Evolutionary conservation across 2,113 vertebrate genomes (phyloP), one percentile per base, ranked within the genome.

Genomic region (Geococcyx californianus): DNA sequence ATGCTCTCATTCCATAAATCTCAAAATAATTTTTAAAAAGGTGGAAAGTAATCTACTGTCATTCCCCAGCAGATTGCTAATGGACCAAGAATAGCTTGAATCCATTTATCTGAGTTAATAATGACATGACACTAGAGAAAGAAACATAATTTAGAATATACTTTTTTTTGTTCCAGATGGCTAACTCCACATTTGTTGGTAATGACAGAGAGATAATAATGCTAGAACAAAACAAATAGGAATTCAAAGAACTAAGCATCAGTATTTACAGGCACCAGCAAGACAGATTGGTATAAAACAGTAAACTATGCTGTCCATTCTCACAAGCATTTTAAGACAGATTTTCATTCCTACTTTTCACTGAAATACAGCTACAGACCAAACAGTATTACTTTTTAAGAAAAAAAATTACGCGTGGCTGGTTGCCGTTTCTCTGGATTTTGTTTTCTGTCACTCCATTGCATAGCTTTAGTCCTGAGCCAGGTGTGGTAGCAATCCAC

Each of bases 101-200:
- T 86, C 73, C 29, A 90, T 86, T 94, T 86, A 70, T 92, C 51
- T 47, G 19, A 55, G 28, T 90, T 86, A 89, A 80, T 88, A 90
- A 23, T 84, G 51, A 69, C 21, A 81, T 40, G 42, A 77, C 42
- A 77, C 44, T 26, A 88, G 54, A 73, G 59, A 93, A 76, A 83
- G 31, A 77, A 94, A 88, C 36, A 74, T 66, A 64, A 92, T 90
- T 92, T 62, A 69, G 58, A 77, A 84, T 36, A 63, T 18, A 29
- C 5, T 13, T 24, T 34, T 66, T 75, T 55, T 84, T 83, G 55
- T 67, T 24, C 79, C 84, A 92, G 68, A 76, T 94, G 72, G 66
- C 38, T 89, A 75, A 45, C 77, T 84, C 74, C 34, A 13, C 38
- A 72, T 87, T 89, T 89, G 60, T 60, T 89, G 74, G 36, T 89